A percentile compares a stretch with the other conserved stretches of the same genome.
Evolutionary conservation across 2,888 invertebrate genomes (phyloP).

Genomic region (Anoncus sp.): DNA sequence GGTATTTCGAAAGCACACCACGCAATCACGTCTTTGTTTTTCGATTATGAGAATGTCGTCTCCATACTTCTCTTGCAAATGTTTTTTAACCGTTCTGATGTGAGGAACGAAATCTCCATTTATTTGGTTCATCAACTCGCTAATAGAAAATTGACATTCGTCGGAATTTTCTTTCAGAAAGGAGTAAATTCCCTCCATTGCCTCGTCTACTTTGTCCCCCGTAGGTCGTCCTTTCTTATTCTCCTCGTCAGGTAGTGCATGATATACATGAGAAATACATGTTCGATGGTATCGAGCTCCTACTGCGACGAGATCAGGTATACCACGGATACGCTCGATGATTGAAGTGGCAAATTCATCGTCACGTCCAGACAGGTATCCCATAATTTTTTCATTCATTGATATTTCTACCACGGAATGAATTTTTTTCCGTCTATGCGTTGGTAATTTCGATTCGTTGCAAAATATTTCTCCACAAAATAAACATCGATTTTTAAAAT

Average conservation of each 20-base stretch:
- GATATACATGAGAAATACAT: too few species aligned
- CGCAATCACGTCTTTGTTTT: not conserved
- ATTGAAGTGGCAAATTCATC: not conserved
- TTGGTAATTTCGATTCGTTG: not conserved
- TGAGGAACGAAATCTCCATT: slow-evolving; percentile 50
- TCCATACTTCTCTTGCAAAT: not conserved
- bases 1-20: slow-evolving; percentile 61
- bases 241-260: not conserved
- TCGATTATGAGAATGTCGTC: slow-evolving; percentile 18
- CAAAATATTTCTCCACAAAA: not conserved
- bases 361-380: too few species aligned
- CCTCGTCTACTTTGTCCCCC: slow-evolving; percentile 47
- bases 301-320: slow-evolving; percentile 11
- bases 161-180: slow-evolving; percentile 54
- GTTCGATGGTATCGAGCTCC: slow-evolving; percentile 1
- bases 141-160: slow-evolving; percentile 66
- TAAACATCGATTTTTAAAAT: slow-evolving; percentile 1
- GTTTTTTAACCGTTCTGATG: slow-evolving; percentile 39
- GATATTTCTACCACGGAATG: not conserved
- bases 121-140: slow-evolving; percentile 57
- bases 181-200: slow-evolving; percentile 58
- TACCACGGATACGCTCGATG: not conserved
- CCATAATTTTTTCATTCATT: too few species aligned
- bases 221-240: not conserved
- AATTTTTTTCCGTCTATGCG: not conserved